Base-by-base conservation (phyloP, 2,797 vertebrate genomes). In the Euphonia xanthogaster region DNA sequence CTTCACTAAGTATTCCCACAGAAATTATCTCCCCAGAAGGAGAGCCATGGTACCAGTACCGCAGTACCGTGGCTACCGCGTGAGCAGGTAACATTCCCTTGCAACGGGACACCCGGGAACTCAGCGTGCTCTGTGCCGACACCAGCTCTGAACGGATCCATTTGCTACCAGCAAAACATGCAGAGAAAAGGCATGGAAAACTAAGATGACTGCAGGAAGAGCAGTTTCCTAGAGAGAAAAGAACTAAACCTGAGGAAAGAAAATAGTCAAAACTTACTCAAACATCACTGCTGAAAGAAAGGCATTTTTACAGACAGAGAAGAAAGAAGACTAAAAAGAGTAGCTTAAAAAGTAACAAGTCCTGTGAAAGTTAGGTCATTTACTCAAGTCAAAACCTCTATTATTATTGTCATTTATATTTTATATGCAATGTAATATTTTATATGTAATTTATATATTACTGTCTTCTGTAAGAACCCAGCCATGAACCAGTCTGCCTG, bases 71-170 rank as follows among this genome's bases (percentile, higher is more conserved):
- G n/a, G 98, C 96, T 94, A 99, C 91, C 0, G 98, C 98, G 9
- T 98, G 98, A 63, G 98, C 96, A 30, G 97, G 88, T 22, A 98
- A 98, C 79, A 99, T 97, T 51, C 97, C 97, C 5, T 97, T 80
- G 22, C 82, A 87, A 4, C 62, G 93, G 68, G 87, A 54, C 7
- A 96, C 68, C 27, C 78, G 96, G 75, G 58, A 86, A 2, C 66
- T 86, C 91, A 97, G 33, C 1, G 54, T 58, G 23, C 91, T 73
- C 31, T 98, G 96, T 54, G 96, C 94, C 35, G 63, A 82, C 8
- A 97, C 96, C 39, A 99, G 98, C 45, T 99, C 98, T 39, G 91
- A 97, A 62, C 97, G 96, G 81, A 99, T 10, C 99, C 99, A 99
- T 35, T 98, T 97, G 1, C 99, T 99, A 93, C 25, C 37, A 80